These are phyloP conservation scores for Parthenolecanium corni DNA, from an alignment of 2,888 invertebrate species.

Conservation along the genomic window DNA sequence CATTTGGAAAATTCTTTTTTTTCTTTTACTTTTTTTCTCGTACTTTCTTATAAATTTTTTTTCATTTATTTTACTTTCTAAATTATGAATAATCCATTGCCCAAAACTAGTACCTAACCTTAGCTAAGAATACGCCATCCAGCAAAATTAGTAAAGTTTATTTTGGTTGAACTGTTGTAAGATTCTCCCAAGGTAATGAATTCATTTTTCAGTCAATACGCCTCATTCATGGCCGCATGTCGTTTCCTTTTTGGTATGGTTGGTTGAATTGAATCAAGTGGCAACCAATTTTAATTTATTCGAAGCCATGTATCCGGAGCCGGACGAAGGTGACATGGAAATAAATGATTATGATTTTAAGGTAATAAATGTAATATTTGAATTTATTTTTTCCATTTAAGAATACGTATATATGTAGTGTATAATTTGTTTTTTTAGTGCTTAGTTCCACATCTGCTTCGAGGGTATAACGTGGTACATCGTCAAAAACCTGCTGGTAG, in stretches of 20 bases:
- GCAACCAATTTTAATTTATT: conserved; percentile 17
- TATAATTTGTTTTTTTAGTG: neutral
- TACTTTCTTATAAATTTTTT: neutral
- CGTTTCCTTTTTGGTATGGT: conserved; percentile 29
- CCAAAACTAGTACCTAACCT: too few relatives aligned
- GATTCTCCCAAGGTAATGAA: too few relatives aligned
- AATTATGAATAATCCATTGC: too few relatives aligned
- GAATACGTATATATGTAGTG: too few relatives aligned
- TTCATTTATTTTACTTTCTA: neutral
- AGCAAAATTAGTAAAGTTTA: neutral
- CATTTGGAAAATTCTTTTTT: neutral
- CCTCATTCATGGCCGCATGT: conserved; percentile 31
- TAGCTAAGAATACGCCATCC: too few relatives aligned
- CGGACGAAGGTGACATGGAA: conserved; percentile 24
- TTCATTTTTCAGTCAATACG: conserved; percentile 28
- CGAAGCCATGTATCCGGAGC: conserved; percentile 27
- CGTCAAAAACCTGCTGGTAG: neutral
- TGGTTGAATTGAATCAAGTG: conserved; percentile 29
- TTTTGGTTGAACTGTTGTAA: neutral
- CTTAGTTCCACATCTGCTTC: conserved; percentile 6
- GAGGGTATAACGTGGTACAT: neutral
- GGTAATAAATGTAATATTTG: neutral
- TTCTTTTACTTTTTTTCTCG: neutral
- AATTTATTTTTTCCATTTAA: too few relatives aligned
- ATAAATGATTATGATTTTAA: conserved; percentile 18